A percentile compares a stretch with the other conserved stretches of the same genome.
These are phyloP conservation scores for Tortrix viridana DNA, from an alignment of 2,888 invertebrate genomes.

Conservation along the genomic window DNA sequence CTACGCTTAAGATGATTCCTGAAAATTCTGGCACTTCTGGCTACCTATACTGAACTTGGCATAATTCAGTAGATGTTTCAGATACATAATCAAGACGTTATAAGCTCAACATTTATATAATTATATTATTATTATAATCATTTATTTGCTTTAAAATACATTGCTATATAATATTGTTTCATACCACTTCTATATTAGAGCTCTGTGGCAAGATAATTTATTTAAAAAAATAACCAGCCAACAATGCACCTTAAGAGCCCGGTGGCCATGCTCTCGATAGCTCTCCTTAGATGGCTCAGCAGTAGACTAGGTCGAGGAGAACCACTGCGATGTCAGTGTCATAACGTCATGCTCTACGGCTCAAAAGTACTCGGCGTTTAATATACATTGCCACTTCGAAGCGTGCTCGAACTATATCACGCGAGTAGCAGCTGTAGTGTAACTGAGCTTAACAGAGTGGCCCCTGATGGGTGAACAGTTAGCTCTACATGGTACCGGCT, in stretches of 20 bases:
- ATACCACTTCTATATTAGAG: not conserved
- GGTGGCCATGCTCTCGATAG: conserved; percentile 82
- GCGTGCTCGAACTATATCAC: conserved; percentile 6
- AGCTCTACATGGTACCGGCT: conserved; percentile 50
- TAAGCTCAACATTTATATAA: too few species aligned
- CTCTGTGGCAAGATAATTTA: not conserved
- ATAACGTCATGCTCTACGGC: conserved; percentile 59
- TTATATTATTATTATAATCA: too few species aligned
- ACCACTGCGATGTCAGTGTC: conserved; percentile 79
- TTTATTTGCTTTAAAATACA: not conserved
- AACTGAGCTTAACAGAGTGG: conserved; percentile 39
- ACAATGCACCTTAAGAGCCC: conserved; percentile 75
- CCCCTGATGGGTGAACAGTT: conserved; percentile 35
- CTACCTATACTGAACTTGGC: too few species aligned
- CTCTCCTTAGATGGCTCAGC: conserved; percentile 82
- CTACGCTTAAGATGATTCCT: too few species aligned
- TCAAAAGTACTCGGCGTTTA: conserved; percentile 48
- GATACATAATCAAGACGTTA: too few species aligned
- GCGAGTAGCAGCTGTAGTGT: conserved; percentile 44
- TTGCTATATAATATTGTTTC: not conserved
- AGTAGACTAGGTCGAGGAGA: conserved; percentile 83
- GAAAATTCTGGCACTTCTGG: too few species aligned
- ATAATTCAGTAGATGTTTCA: too few species aligned
- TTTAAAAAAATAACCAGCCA: conserved; percentile 58
- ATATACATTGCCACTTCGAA: conserved; percentile 57